Base-by-base conservation (phyloP, 1,140 invertebrate genomes). In the Drosophila jambulina region DNA sequence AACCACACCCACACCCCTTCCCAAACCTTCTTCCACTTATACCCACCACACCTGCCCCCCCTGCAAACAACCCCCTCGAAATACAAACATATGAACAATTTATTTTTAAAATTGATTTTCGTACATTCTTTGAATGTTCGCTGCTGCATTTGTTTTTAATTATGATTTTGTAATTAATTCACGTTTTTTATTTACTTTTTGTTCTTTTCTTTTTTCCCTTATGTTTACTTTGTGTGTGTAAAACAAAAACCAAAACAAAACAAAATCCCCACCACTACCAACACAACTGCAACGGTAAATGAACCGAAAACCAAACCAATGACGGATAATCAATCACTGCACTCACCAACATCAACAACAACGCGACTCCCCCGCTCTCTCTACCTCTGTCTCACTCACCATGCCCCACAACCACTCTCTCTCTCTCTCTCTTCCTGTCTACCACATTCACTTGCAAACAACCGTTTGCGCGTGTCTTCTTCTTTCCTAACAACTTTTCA, bases 401-500 rank as follows among this genome's bases (percentile, higher is more conserved):
- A 38, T 38, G 60, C 21, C 53, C 64, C 40, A 25, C 42, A 23
- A 46, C 21, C 32, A 42, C 46, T 57, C 54, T 75, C 13, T 46
- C 34, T 46, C 49, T 63, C 51, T 75, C 45, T 70, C 43, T 38
- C 19, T 54, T 43, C 34, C 54, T 56, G 13, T 57, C 43, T 58
- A 21, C 42, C 69, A 46, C 69, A 29, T 42, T 46, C 70, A 75
- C 70, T 38, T 76, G 74, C 62, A 77, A 65, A 77, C 75, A 36
- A 38, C 5, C 46, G 72, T 87, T 74, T 81, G 62, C 69, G 69
- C 69, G 85, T 84, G 67, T 80, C 74, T 74, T 81, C 63, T 88
- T 88, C 81, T 88, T 49, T 88, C 86, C 85, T 90, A 90, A 90
- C 85, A 82, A 90, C 86, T 85, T 90, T 91, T 88, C 83, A 88